Evolutionary conservation across 2,888 invertebrate genomes (phyloP).

Genomic region (Limenitis camilla): DNA sequence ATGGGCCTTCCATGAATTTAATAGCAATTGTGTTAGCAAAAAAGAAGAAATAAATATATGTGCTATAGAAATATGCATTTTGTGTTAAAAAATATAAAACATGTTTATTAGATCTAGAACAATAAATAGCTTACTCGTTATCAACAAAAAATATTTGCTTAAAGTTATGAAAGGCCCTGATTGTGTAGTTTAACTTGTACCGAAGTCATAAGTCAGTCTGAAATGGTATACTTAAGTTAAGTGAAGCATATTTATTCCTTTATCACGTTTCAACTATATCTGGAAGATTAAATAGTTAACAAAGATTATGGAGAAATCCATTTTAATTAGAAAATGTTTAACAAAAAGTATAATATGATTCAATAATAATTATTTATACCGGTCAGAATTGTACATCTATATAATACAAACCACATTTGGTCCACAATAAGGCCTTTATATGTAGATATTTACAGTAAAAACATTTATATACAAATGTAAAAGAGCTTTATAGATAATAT

Average conservation of each 20-base stretch:
- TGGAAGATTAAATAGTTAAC: neutral
- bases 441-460: slow-evolving; percentile 21
- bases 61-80: too few species aligned
- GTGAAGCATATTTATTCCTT: neutral
- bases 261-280: neutral
- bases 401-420: slow-evolving; percentile 44
- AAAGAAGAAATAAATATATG: too few species aligned
- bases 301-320: neutral
- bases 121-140: too few species aligned
- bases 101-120: too few species aligned
- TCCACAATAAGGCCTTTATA: slow-evolving; percentile 62
- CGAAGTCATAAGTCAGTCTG: slow-evolving; percentile 4
- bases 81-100: too few species aligned
- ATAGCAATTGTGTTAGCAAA: too few species aligned
- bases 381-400: slow-evolving; percentile 16
- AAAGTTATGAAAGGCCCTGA: too few species aligned
- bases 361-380: neutral
- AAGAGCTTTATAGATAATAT: slow-evolving; percentile 6
- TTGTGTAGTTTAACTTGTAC: too few species aligned
- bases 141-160: too few species aligned
- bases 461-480: slow-evolving; percentile 14
- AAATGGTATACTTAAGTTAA: neutral
- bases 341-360: too few species aligned
- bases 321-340: too few species aligned
- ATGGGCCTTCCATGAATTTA: too few species aligned